These are phyloP conservation scores for Bombus waltoni DNA, from an alignment of 1,140 invertebrate genomes.

Conservation along the genomic window DNA sequence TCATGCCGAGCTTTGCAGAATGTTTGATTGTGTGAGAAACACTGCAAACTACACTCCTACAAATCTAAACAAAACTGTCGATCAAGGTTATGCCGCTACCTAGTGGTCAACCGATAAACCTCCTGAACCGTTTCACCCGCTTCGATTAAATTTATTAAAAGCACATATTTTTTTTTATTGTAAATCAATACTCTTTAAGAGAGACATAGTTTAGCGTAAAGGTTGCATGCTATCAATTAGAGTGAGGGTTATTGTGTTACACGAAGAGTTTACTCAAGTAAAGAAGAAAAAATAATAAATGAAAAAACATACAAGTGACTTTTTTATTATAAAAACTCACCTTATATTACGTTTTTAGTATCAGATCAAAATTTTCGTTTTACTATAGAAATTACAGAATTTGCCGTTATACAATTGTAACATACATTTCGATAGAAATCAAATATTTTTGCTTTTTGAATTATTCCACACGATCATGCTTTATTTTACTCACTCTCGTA, in stretches of 20 bases:
- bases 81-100: constrained; percentile 44
- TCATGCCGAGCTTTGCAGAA: constrained; percentile 29
- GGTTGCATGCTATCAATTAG: neutral
- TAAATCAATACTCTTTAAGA: constrained; percentile 45
- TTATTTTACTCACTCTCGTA: neutral
- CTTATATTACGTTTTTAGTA: neutral
- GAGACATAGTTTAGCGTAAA: neutral
- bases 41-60: constrained; percentile 21
- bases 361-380: no score
- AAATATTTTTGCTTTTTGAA: neutral
- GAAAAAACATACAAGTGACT: neutral
- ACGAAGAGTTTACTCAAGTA: neutral
- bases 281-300: neutral
- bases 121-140: constrained; percentile 36
- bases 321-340: constrained; percentile 11
- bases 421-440: neutral
- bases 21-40: constrained; percentile 21
- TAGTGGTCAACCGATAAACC: constrained; percentile 40
- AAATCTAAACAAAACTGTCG: constrained; percentile 46
- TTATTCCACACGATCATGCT: neutral
- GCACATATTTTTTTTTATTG: constrained; percentile 46
- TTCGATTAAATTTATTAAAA: constrained; percentile 57
- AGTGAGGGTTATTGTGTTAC: neutral
- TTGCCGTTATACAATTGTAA: neutral
- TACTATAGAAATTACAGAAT: neutral